Conservation (phyloP, 2,888 invertebrate genomes). For the Byasa hedistus region DNA sequence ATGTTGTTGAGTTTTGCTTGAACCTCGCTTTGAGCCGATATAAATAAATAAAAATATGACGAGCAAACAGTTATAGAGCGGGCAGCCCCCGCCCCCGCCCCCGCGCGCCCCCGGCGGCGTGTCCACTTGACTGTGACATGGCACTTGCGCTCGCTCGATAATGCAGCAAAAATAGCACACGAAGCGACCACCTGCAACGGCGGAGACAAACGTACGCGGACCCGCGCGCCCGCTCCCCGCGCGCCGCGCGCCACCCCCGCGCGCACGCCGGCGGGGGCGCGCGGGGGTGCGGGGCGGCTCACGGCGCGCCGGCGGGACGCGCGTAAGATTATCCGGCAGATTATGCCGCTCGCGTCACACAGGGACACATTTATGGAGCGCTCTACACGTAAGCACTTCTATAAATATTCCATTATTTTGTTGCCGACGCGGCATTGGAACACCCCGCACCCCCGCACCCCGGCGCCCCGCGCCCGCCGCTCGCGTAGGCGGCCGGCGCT, state of each 20-base stretch:
- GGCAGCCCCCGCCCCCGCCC: background rate
- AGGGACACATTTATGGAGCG: conserved; percentile 8
- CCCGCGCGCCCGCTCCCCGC: conserved; percentile 1
- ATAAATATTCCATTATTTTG: conserved; percentile 4
- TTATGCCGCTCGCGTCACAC: conserved; percentile 13
- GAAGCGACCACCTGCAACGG: conserved; percentile 23
- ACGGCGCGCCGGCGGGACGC: background rate
- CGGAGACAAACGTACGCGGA: conserved; percentile 11
- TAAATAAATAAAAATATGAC: conserved; percentile 24
- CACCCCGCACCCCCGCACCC: background rate
- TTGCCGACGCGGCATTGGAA: background rate
- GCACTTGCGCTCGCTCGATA: conserved; percentile 21
- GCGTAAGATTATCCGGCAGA: conserved; percentile 9
- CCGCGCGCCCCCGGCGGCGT: background rate
- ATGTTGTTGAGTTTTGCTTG: conserved; percentile 5
- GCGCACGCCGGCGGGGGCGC: background rate
- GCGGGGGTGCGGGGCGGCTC: conserved; percentile 9
- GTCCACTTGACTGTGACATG: conserved; percentile 26
- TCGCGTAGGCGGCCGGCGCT: no score
- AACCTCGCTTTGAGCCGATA: conserved; percentile 8
- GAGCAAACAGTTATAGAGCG: conserved; percentile 16
- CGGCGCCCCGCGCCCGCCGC: background rate
- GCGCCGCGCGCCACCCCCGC: background rate
- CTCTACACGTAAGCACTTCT: conserved; percentile 3
- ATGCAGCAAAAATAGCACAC: conserved; percentile 27